These are phyloP conservation scores for Petrocephalus schoutedeni DNA, from an alignment of 2,797 vertebrate species.

Conservation along the genomic window DNA sequence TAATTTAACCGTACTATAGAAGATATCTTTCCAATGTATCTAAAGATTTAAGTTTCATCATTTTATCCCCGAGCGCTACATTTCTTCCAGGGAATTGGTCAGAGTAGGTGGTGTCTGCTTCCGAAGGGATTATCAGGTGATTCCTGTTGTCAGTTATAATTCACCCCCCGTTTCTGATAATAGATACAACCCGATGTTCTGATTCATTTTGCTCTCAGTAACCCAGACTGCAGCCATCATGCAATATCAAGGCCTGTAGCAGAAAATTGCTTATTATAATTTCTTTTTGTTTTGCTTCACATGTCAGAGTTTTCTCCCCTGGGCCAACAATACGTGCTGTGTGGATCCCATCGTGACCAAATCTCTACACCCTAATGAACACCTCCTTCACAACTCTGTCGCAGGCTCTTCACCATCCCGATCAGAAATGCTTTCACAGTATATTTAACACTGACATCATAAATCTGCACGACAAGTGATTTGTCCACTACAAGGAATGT, in stretches of 20 bases:
- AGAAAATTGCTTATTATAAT: background rate
- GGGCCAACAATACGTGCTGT: background rate
- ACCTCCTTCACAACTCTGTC: background rate
- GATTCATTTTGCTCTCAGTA: background rate
- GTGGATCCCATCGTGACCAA: background rate
- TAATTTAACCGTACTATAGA: background rate
- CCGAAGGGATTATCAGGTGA: background rate
- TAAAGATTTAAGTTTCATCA: slow-evolving; percentile 6
- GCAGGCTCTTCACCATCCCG: background rate
- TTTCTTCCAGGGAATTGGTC: background rate
- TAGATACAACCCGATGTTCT: background rate
- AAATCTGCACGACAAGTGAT: background rate
- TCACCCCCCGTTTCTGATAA: background rate
- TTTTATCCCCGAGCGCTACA: background rate
- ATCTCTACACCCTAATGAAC: background rate
- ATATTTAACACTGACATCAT: background rate
- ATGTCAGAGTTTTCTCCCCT: background rate
- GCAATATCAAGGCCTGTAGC: background rate
- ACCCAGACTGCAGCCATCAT: background rate
- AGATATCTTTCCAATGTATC: background rate
- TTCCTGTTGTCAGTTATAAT: background rate
- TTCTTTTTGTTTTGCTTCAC: background rate
- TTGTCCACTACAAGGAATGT: background rate
- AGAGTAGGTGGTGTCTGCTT: background rate
- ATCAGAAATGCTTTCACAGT: background rate